phyloP scores from a whole-genome alignment of 2,888 invertebrate species.

The Lithophane ornitopus region DNA sequence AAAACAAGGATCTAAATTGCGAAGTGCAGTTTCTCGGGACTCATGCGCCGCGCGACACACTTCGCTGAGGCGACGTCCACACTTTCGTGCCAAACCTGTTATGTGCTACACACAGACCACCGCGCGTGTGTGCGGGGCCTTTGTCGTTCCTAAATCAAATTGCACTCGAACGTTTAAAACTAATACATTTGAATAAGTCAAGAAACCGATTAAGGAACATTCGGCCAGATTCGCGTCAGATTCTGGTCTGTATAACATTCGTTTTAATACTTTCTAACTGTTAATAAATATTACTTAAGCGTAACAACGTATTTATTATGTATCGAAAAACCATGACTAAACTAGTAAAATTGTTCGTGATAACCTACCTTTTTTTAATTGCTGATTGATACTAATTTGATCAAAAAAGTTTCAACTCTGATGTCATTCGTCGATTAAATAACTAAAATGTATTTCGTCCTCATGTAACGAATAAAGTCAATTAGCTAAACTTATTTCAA shows the following conservation, averaged over 20 bases:
- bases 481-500: conserved; percentile 3
- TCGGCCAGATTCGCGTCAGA: conserved; percentile 42
- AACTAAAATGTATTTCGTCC: conserved; percentile 7
- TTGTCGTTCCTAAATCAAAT: conserved; percentile 77
- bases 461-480: background rate
- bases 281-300: conserved; percentile 59
- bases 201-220: conserved; percentile 62
- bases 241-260: conserved; percentile 35
- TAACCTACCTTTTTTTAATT: conserved; percentile 62
- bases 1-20: conserved; percentile 69
- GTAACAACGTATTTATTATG: conserved; percentile 66
- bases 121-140: conserved; percentile 63
- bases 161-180: conserved; percentile 67
- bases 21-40: conserved; percentile 69
- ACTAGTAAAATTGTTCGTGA: conserved; percentile 65
- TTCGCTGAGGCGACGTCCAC: conserved; percentile 71
- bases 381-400: conserved; percentile 56
- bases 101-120: conserved; percentile 61
- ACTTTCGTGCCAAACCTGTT: conserved; percentile 79
- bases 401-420: conserved; percentile 41
- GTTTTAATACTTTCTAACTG: conserved; percentile 62
- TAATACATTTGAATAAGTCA: conserved; percentile 69
- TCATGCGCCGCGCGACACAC: conserved; percentile 74
- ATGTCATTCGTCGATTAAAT: conserved; percentile 47
- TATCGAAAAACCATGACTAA: conserved; percentile 66